Evolutionary conservation across 2,797 vertebrate genomes (phyloP).

Genomic region (Notolabrus celidotus): DNA sequence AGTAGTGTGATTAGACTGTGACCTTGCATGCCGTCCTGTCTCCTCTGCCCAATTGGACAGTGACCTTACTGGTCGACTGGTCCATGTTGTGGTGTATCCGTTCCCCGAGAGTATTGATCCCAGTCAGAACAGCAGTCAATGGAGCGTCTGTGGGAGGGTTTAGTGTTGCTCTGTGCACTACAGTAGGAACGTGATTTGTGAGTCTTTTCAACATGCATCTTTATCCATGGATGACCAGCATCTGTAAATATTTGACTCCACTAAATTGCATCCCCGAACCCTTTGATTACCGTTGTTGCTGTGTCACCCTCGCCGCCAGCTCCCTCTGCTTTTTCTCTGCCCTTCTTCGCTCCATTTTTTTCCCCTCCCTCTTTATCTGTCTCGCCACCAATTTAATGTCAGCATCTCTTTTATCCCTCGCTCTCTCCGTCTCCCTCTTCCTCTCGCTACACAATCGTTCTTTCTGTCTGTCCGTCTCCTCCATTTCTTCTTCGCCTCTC

Average conservation of each 20-base stretch:
- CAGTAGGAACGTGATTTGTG: conserved; percentile 50
- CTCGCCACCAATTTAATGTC: conserved; percentile 65
- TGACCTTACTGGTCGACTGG: conserved; percentile 70
- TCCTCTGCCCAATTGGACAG: conserved; percentile 56
- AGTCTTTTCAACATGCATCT: conserved; percentile 38
- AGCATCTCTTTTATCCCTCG: conserved; percentile 55
- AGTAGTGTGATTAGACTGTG: conserved; percentile 55
- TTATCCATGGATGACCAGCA: conserved; percentile 45
- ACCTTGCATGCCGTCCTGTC: conserved; percentile 62
- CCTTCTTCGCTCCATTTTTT: conserved; percentile 51
- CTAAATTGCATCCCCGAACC: conserved; percentile 54
- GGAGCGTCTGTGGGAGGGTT: conserved; percentile 79
- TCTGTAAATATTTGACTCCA: conserved; percentile 58
- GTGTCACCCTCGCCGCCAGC: conserved; percentile 66
- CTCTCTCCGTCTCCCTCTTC: conserved; percentile 29
- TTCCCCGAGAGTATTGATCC: conserved; percentile 78
- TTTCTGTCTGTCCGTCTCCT: conserved; percentile 41
- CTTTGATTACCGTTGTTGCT: conserved; percentile 71
- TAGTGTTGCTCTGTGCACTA: conserved; percentile 62
- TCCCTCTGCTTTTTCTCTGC: conserved; percentile 25
- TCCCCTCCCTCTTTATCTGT: conserved; percentile 58
- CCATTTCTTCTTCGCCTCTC: conserved; percentile 23
- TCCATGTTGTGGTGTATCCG: conserved; percentile 69
- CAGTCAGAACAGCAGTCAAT: conserved; percentile 75
- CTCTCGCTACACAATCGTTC: conserved; percentile 43